Conservation (phyloP, 2,113 vertebrate species). For the Oxyruncus cristatus region DNA sequence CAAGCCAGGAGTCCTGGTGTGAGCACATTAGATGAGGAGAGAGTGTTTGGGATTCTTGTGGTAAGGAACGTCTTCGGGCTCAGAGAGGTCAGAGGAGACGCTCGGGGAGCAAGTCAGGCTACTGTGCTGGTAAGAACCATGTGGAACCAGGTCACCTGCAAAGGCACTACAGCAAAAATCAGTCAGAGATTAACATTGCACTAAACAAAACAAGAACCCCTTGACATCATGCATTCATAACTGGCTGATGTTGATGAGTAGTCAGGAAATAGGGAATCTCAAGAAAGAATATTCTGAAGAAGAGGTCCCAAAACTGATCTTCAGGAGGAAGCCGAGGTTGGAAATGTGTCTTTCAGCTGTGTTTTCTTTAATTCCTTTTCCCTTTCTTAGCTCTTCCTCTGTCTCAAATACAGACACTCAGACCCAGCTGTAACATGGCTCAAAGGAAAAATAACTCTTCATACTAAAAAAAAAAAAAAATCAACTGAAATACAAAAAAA, state of each 20-base stretch:
- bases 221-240: neutral
- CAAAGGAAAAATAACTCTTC: neutral
- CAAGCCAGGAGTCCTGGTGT: slow-evolving; percentile 11
- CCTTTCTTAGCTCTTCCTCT: neutral
- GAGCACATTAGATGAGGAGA: neutral
- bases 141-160: neutral
- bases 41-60: neutral
- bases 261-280: neutral
- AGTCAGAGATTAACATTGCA: neutral
- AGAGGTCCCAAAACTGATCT: neutral
- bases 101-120: neutral
- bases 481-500: neutral
- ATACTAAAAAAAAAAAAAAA: neutral
- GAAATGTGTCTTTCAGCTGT: neutral
- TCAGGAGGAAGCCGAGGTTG: neutral
- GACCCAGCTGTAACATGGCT: neutral
- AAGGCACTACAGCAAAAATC: neutral
- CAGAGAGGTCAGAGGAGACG: neutral
- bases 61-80: neutral
- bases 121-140: neutral
- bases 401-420: neutral
- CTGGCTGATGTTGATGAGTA: neutral
- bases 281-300: neutral
- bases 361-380: neutral
- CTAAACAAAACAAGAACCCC: neutral